Conservation (phyloP, 2,797 vertebrate species). For the Syncerus caffer region DNA sequence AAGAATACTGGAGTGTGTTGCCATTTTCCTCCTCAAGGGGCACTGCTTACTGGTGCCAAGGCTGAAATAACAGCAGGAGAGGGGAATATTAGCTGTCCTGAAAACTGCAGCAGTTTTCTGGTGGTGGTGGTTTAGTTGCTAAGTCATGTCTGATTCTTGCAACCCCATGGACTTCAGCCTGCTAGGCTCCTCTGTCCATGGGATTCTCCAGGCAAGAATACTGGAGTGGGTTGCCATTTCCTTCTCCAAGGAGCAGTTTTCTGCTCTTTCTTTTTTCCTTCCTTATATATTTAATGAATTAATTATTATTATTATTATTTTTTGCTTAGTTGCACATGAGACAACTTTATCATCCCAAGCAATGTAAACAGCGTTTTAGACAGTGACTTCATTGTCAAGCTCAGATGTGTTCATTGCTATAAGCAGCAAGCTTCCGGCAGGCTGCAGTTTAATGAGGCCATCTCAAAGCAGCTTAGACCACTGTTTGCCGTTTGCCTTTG, state of each 20-base stretch:
- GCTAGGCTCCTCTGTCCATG: background rate
- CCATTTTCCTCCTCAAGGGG: background rate
- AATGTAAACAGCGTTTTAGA: background rate
- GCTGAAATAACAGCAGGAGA: background rate
- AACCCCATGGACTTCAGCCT: background rate
- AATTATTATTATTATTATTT: background rate
- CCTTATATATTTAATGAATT: background rate
- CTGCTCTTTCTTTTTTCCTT: background rate
- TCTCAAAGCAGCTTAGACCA: background rate
- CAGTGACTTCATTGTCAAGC: background rate
- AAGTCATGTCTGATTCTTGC: background rate
- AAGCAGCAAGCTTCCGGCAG: background rate
- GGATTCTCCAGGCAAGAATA: background rate
- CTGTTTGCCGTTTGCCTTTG: slow-evolving; percentile 50
- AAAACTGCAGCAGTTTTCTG: background rate
- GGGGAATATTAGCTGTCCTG: background rate
- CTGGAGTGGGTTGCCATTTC: background rate
- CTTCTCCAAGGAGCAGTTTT: background rate
- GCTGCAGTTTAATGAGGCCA: slow-evolving; percentile 33
- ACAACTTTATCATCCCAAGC: background rate
- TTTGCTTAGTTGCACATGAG: background rate
- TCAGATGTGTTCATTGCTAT: background rate
- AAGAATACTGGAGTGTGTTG: background rate
- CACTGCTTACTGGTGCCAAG: background rate
- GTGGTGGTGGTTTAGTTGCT: background rate